phyloP scores from a whole-genome alignment of 2,797 vertebrate species.

The Alauda arvensis region DNA sequence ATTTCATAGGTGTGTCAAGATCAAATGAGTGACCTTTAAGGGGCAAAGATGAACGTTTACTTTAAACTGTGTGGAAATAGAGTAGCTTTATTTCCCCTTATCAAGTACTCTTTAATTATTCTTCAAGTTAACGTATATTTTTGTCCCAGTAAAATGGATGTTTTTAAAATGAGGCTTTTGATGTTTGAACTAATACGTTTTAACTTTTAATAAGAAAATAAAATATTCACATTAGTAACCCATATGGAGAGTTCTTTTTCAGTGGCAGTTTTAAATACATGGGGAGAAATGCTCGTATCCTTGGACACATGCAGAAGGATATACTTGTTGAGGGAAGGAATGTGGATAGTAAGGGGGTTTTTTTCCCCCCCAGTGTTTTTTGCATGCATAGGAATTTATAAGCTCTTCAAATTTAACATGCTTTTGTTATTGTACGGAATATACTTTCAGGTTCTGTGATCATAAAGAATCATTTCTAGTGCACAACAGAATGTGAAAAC shows the following conservation, averaged over 20 bases:
- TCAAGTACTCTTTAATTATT: neutral
- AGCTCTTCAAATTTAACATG: neutral
- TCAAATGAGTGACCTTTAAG: conserved; percentile 40
- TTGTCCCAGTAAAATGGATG: neutral
- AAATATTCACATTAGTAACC: neutral
- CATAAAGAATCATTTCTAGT: neutral
- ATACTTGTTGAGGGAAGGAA: accelerated
- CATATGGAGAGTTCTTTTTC: neutral
- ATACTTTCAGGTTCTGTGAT: neutral
- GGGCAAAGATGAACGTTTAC: neutral
- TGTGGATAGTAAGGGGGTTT: no score
- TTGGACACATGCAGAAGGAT: neutral
- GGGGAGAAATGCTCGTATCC: neutral
- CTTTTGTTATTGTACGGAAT: neutral
- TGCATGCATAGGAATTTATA: neutral
- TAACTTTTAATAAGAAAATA: neutral
- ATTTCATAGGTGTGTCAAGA: neutral
- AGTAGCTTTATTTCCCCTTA: neutral
- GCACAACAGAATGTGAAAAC: neutral
- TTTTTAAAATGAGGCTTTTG: neutral
- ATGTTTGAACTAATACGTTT: neutral
- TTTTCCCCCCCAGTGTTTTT: neutral
- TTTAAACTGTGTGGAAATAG: neutral
- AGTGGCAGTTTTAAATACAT: neutral
- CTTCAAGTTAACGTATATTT: neutral